A percentile compares a stretch with the other conserved stretches of the same genome.
These are phyloP conservation scores for Vulpes lagopus DNA, from an alignment of 2,113 vertebrate species.

Conservation along the genomic window DNA sequence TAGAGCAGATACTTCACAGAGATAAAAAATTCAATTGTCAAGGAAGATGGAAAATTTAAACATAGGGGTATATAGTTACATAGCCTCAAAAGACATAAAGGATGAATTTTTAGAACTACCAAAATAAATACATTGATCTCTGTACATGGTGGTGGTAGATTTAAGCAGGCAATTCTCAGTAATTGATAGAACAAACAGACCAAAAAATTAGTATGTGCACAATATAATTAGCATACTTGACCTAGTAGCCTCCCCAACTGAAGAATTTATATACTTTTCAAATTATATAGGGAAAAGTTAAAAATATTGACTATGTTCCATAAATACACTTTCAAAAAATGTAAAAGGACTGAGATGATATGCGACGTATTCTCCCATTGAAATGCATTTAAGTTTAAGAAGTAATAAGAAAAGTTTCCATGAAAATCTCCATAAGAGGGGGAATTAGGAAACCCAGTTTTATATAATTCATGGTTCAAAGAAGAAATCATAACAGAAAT, in stretches of 20 bases:
- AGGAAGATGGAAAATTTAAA: background rate
- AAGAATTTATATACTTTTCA: background rate
- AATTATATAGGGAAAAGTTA: background rate
- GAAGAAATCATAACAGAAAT: background rate
- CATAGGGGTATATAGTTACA: background rate
- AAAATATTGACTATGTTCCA: background rate
- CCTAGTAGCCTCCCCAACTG: background rate
- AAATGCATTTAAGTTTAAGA: background rate
- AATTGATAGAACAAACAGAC: background rate
- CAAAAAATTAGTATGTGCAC: background rate
- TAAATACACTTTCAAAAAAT: conserved; percentile 26
- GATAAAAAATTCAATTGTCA: background rate
- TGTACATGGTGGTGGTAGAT: background rate
- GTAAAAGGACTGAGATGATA: background rate
- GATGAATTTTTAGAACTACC: background rate
- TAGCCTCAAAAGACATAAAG: background rate
- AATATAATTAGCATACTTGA: background rate
- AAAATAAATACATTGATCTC: background rate
- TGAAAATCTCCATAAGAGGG: background rate
- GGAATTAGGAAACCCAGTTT: background rate
- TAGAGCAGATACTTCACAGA: background rate
- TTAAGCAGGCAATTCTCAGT: conserved; percentile 9
- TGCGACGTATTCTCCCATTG: background rate
- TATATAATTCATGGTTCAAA: background rate
- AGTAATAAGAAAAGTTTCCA: background rate